Evolutionary conservation across 2,113 vertebrate genomes (phyloP), one percentile per base, ranked within the genome.

Genomic region (Xiphophorus hellerii): DNA sequence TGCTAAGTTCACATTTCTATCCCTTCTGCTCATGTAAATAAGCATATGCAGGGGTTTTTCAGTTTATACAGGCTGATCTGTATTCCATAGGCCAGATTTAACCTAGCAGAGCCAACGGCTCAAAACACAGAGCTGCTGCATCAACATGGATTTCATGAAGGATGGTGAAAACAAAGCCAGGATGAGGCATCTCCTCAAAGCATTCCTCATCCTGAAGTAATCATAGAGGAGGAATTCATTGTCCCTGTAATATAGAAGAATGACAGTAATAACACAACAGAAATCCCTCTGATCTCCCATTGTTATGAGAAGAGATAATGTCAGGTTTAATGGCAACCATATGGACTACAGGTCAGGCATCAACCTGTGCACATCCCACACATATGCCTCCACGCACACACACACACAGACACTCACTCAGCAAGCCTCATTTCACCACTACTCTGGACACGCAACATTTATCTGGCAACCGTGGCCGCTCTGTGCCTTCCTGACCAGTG

Each of bases 301-400:
- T 78, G 76, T 87, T 79, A 80, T 85, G 80, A 90, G 79, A 75
- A 68, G 65, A 87, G 33, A 86, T 86, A 69, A 82, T 88, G 81
- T 62, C 68, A 76, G 73, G 75, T 85, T 86, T 76, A 63, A 87
- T 82, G 88, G 66, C 60, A 85, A 88, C 71, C 66, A 74, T 63
- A 73, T 15, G 7, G 70, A 73, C 75, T 80, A 48, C 78, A 79
- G 86, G 80, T 87, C 90, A 88, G 76, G 84, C 85, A 68, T 58
- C 81, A 81, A 82, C 82, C 81, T 81, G 79, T 81, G 66, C 67
- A 83, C 76, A 81, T 51, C 79, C 61, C 80, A 86, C 84, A 78
- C 85, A 88, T 42, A 90, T 75, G 82, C 71, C 84, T 58, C 7
- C 77, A 75, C 63, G 78, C 78, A 71, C 79, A 72, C 20, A 75